Conservation (phyloP, 2,888 invertebrate species). For the Trissonchulus sp. region DNA sequence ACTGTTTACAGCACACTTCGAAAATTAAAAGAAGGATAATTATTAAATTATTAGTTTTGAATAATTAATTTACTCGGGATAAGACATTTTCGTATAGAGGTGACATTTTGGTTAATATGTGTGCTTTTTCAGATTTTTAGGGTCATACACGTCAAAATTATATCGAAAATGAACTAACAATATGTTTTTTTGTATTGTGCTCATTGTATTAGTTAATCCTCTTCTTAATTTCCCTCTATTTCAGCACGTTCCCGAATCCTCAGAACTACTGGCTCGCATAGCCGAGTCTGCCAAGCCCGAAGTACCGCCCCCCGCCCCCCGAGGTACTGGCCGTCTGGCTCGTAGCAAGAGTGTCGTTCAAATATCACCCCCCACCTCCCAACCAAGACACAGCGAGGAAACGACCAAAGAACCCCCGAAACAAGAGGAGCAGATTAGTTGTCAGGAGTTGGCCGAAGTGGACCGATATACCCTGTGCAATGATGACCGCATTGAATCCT, state of each 20-base stretch:
- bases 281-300: background rate
- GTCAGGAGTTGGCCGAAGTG: conserved; percentile 25
- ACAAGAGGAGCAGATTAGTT: background rate
- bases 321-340: background rate
- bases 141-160: too few species aligned
- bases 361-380: background rate
- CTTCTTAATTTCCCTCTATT: background rate
- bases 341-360: conserved; percentile 26
- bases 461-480: conserved; percentile 31
- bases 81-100: too few species aligned
- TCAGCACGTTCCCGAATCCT: background rate
- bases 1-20: too few species aligned
- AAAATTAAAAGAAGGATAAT: too few species aligned
- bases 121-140: too few species aligned
- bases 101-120: too few species aligned
- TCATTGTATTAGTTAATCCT: too few species aligned
- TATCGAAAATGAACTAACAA: too few species aligned
- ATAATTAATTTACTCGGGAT: too few species aligned
- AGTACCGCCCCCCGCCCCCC: background rate
- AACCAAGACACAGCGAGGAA: background rate
- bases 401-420: background rate
- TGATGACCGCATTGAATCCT: conserved; percentile 28
- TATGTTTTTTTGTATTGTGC: too few species aligned
- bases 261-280: background rate
- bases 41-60: too few species aligned